These are phyloP conservation scores for Meteorus cinctellus DNA, from an alignment of 2,888 invertebrate genomes.

Conservation along the genomic window DNA sequence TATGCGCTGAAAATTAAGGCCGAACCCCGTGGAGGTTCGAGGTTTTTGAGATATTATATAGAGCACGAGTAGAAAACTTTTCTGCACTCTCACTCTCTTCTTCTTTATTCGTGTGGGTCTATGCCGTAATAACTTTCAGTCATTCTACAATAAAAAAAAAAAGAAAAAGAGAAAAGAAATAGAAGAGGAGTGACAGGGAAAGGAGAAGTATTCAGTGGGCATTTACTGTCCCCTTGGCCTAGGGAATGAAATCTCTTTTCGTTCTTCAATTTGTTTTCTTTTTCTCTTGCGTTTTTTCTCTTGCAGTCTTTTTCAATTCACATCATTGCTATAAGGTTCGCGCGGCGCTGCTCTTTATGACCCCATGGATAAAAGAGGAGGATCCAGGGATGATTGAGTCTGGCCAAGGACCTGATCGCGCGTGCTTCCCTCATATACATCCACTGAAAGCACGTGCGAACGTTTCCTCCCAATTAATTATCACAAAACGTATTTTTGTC, in stretches of 20 bases:
- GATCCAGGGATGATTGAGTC: conserved; percentile 30
- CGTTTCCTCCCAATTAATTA: conserved; percentile 23
- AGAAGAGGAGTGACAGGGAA: conserved; percentile 30
- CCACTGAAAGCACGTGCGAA: background rate
- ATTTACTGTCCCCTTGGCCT: conserved; percentile 40
- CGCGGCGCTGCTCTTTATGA: conserved; percentile 24
- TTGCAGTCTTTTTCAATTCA: conserved; percentile 33
- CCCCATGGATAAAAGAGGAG: conserved; percentile 32
- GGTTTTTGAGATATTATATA: conserved; percentile 24
- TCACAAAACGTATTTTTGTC: background rate
- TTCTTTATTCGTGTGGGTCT: conserved; percentile 18
- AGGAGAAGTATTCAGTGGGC: conserved; percentile 29
- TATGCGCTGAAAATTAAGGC: conserved; percentile 64
- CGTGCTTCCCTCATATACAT: background rate
- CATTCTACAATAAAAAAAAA: conserved; percentile 15
- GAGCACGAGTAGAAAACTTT: conserved; percentile 29
- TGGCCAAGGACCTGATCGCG: background rate
- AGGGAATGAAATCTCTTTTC: conserved; percentile 26
- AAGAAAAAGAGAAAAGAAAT: background rate
- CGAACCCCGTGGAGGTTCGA: conserved; percentile 26
- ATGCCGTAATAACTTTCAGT: conserved; percentile 29
- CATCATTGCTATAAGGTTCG: conserved; percentile 24
- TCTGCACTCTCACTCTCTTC: conserved; percentile 2
- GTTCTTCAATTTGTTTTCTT: background rate
- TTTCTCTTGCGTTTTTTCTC: conserved; percentile 22